Evolutionary conservation across 2,797 vertebrate species (phyloP), one percentile per base, ranked within the genome.

Genomic region (Sarcophilus harrisii): DNA sequence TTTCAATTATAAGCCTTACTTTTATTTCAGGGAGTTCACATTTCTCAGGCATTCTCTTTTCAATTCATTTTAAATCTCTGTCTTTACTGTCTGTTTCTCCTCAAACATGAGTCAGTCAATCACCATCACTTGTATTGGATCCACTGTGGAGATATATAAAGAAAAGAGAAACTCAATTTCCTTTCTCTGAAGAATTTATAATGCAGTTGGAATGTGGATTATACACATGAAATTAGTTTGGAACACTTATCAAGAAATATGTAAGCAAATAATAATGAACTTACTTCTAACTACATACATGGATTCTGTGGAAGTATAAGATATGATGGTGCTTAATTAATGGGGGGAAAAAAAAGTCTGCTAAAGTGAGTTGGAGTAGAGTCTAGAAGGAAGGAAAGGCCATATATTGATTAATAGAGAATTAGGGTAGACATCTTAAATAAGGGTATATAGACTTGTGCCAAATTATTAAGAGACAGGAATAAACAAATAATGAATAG

Each of bases 31-130:
- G 30, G 58, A 96, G 93, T 92, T 91, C 95, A 95, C 38, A 95
- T 92, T 95, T 97, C 93, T 96, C 54, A 81, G 81, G 57, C 38
- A 96, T 94, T 96, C 59, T 94, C 94, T 96, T 96, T 97, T 94
- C 93, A 92, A 95, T 96, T 97, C 96, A 93, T 93, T 94, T 96
- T 95, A 96, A 96, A 96, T 60, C 95, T 96, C 66, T 96, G 94
- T 98, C 90, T 57, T 66, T 92, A 96, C 30, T 96, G 90, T 94
- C 87, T 95, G 91, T 90, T 97, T 96, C 93, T 96, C 94, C 97
- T 97, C 96, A 96, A 97, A 96, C 94, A 92, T 59, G 57, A 95
- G 54, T 93, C 66, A 28, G 54, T 87, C 91, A 97, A 95, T 95
- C 95, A 97, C 90, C 45, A 94, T 90, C 90, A 94, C 58, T 97